phyloP scores from a whole-genome alignment of 2,113 vertebrate species.

The Lucifuga dentata region DNA sequence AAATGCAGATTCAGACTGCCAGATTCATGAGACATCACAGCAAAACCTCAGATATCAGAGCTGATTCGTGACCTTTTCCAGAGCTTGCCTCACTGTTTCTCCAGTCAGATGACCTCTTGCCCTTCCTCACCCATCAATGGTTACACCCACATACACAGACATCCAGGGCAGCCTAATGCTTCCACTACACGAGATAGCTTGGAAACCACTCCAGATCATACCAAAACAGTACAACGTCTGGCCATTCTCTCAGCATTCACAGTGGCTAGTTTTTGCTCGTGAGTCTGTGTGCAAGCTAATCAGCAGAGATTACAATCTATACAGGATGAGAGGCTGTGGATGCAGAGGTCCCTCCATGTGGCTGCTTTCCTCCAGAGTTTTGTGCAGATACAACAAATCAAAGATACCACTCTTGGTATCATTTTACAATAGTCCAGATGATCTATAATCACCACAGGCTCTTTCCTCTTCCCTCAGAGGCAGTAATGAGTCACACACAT shows the following conservation, averaged over 20 bases:
- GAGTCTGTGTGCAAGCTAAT: constrained; percentile 56
- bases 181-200: neutral
- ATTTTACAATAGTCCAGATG: constrained; percentile 31
- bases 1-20: constrained; percentile 9
- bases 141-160: constrained; percentile 9
- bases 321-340: constrained; percentile 4
- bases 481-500: constrained; percentile 1
- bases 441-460: constrained; percentile 31
- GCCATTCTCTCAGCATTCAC: constrained; percentile 40
- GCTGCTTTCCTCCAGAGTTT: constrained; percentile 14
- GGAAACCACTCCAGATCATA: constrained; percentile 17
- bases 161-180: neutral
- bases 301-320: constrained; percentile 63
- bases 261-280: constrained; percentile 40
- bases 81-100: constrained; percentile 40
- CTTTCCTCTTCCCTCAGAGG: constrained; percentile 2
- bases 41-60: constrained; percentile 22
- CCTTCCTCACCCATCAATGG: neutral
- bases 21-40: constrained; percentile 21
- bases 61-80: constrained; percentile 63
- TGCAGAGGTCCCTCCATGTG: constrained; percentile 18
- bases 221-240: constrained; percentile 35
- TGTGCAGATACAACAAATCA: constrained; percentile 28
- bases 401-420: constrained; percentile 8
- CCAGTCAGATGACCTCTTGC: neutral